phyloP scores from a whole-genome alignment of 2,113 vertebrate species.

The Oxyura jamaicensis region DNA sequence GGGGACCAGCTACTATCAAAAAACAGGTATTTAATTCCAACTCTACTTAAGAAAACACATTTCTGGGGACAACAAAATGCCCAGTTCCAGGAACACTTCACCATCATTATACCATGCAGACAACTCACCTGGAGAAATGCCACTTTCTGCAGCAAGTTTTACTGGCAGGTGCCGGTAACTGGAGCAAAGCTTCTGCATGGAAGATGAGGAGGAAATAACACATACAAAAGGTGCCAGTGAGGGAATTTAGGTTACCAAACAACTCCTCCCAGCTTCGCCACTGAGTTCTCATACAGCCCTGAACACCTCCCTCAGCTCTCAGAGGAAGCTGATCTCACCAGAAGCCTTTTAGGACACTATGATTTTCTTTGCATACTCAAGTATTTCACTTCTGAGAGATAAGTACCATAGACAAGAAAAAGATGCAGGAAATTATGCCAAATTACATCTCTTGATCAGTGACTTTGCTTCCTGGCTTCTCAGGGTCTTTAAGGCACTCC shows the following conservation, averaged over 20 bases:
- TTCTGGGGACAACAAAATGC: background rate
- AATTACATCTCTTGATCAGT: background rate
- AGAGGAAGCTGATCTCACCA: background rate
- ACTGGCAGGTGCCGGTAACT: background rate
- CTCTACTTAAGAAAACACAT: background rate
- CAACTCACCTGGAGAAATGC: background rate
- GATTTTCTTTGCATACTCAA: background rate
- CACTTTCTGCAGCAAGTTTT: fast-evolving
- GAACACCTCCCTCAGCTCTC: background rate
- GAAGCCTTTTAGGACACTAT: background rate
- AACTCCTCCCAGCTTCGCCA: background rate
- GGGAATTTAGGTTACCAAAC: background rate
- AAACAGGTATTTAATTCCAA: background rate
- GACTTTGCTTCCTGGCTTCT: background rate
- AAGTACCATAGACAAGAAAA: background rate
- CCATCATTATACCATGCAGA: background rate
- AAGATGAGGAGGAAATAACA: background rate
- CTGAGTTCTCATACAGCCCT: background rate
- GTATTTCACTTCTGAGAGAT: background rate
- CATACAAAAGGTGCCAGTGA: background rate
- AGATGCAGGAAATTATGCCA: background rate
- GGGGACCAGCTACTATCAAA: background rate
- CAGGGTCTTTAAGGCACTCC: background rate
- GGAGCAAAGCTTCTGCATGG: background rate
- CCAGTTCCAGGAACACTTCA: background rate